Conservation (phyloP, 2,888 invertebrate genomes). For the Antheraea yamamai region DNA sequence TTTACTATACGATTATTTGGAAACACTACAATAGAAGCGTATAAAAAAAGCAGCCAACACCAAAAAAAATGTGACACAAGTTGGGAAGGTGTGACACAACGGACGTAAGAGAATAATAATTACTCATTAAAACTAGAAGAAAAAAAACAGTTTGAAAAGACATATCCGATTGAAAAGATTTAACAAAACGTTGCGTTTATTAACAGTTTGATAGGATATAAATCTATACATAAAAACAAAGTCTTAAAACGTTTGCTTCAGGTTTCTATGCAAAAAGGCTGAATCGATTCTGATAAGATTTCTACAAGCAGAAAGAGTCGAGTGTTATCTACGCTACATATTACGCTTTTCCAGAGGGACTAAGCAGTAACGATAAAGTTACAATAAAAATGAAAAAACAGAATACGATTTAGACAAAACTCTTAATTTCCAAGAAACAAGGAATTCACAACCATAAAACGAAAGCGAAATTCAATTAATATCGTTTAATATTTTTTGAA, state of each 20-base stretch:
- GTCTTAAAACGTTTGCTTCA: no score
- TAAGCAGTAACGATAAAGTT: no score
- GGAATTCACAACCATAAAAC: no score
- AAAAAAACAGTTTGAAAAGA: conserved; percentile 27
- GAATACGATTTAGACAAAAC: no score
- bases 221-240: not conserved
- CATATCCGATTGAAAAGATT: conserved; percentile 14
- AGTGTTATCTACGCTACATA: no score
- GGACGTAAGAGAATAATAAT: conserved; percentile 40
- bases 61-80: conserved; percentile 76
- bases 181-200: not conserved
- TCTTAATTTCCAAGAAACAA: no score
- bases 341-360: no score
- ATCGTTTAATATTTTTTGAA: no score
- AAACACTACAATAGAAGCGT: conserved; percentile 28
- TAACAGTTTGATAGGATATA: not conserved
- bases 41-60: conserved; percentile 25
- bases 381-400: no score
- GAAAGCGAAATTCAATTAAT: no score
- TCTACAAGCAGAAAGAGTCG: no score
- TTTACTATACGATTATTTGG: conserved; percentile 12
- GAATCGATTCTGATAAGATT: no score
- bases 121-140: conserved; percentile 31
- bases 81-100: conserved; percentile 81
- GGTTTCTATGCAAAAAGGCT: not conserved